These are phyloP conservation scores for Ornithoptera alexandrae DNA, from an alignment of 2,888 invertebrate species.

Conservation along the genomic window DNA sequence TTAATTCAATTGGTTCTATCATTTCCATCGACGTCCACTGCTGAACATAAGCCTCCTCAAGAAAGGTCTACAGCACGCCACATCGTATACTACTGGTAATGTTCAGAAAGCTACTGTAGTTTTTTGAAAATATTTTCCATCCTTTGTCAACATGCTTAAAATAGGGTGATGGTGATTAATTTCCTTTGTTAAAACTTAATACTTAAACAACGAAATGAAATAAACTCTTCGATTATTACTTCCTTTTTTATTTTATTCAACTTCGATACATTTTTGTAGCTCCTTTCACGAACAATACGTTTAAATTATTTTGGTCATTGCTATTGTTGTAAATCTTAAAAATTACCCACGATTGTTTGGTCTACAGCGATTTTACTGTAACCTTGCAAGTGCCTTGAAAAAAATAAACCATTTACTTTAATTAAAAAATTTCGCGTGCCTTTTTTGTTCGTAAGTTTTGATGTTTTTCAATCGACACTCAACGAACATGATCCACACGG, in stretches of 20 bases:
- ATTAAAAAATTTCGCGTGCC: not conserved
- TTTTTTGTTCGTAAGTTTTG: too few relatives aligned
- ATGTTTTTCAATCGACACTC: too few relatives aligned
- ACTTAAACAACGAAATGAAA: too few relatives aligned
- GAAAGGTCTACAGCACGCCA: not conserved
- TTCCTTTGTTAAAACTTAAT: too few relatives aligned
- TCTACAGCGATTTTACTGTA: not conserved
- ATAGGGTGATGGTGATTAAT: not conserved
- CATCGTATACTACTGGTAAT: too few relatives aligned
- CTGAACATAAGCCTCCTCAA: not conserved
- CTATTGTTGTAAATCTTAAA: conserved; percentile 1
- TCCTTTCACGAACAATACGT: not conserved
- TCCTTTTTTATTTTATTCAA: too few relatives aligned
- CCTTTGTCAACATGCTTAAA: not conserved
- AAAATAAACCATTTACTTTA: not conserved
- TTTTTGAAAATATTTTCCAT: not conserved
- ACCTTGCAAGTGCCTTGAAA: not conserved
- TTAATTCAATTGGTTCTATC: too few relatives aligned
- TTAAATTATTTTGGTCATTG: not conserved
- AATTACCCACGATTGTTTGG: conserved; percentile 10
- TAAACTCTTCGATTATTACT: too few relatives aligned
- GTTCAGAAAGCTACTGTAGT: not conserved
- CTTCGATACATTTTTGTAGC: not conserved
- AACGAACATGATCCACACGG: too few relatives aligned
- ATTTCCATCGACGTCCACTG: not conserved